Conservation (phyloP, 2,888 invertebrate genomes). For the Criorhina ranunculi region DNA sequence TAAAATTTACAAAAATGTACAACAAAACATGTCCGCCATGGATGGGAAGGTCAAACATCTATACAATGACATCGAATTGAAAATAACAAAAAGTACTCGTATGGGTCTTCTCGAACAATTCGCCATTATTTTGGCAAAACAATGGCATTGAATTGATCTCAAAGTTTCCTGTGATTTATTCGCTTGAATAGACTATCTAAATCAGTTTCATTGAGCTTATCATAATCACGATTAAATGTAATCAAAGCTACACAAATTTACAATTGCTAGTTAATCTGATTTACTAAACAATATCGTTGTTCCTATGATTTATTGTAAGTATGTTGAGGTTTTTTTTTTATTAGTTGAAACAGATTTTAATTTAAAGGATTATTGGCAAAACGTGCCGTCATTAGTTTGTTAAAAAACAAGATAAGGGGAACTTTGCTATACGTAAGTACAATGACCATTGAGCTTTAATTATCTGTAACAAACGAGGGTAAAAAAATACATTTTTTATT, state of each 20-base stretch:
- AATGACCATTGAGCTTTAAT: too few relatives aligned
- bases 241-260: constrained; percentile 13
- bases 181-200: not conserved
- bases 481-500: too few relatives aligned
- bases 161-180: not conserved
- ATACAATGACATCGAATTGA: too few relatives aligned
- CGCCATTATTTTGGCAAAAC: not conserved
- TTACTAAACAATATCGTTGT: not conserved
- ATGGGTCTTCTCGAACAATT: not conserved
- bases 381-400: not conserved
- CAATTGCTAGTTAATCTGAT: not conserved
- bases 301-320: not conserved
- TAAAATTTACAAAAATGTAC: too few relatives aligned
- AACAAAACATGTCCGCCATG: too few relatives aligned
- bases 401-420: not conserved
- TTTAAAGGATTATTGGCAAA: not conserved
- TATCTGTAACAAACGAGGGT: too few relatives aligned
- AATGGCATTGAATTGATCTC: not conserved
- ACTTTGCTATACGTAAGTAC: too few relatives aligned
- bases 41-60: too few relatives aligned
- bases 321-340: too few relatives aligned
- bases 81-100: too few relatives aligned
- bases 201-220: constrained; percentile 8
- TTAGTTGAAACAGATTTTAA: not conserved
- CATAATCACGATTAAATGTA: not conserved